Percentiles rank a stretch among this genome's conserved stretches.
Conservation (phyloP, 2,888 invertebrate genomes). For the Lottia gigantea region DNA sequence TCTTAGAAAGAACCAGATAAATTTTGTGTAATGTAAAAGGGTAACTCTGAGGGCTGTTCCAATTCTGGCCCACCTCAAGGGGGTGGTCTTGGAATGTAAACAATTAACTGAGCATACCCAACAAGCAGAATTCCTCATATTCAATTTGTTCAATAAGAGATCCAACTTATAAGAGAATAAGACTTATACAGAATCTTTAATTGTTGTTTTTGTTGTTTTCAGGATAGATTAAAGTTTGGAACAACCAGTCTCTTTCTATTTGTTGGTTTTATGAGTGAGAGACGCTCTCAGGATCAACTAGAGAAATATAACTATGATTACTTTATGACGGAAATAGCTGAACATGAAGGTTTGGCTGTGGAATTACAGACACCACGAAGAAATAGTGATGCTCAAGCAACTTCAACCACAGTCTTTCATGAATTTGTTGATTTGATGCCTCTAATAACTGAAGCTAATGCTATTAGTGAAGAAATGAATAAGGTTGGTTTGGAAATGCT, state of each 20-base stretch:
- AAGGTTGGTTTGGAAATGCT: slow-evolving; percentile 36
- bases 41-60: too few relatives aligned
- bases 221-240: slow-evolving; percentile 54
- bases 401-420: slow-evolving; percentile 40
- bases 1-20: too few relatives aligned
- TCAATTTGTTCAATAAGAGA: too few relatives aligned
- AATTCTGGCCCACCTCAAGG: too few relatives aligned
- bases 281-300: slow-evolving; percentile 28
- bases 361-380: slow-evolving; percentile 32
- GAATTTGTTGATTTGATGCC: slow-evolving; percentile 51
- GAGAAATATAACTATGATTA: slow-evolving; percentile 45
- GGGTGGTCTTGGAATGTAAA: too few relatives aligned
- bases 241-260: slow-evolving; percentile 50
- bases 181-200: neutral
- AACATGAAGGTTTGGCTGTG: slow-evolving; percentile 38
- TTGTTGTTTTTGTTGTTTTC: slow-evolving; percentile 18
- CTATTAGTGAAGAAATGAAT: slow-evolving; percentile 53
- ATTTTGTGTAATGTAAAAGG: too few relatives aligned
- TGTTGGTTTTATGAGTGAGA: slow-evolving; percentile 42
- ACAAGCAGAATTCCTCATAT: too few relatives aligned
- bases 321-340: slow-evolving; percentile 52
- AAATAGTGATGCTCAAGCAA: slow-evolving; percentile 27
- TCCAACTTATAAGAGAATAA: too few relatives aligned
- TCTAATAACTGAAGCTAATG: slow-evolving; percentile 52
- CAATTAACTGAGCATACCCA: too few relatives aligned